Evolutionary conservation across 2,113 vertebrate genomes (phyloP), one percentile per base, ranked within the genome.

Genomic region (Porphyrio hochstetteri): DNA sequence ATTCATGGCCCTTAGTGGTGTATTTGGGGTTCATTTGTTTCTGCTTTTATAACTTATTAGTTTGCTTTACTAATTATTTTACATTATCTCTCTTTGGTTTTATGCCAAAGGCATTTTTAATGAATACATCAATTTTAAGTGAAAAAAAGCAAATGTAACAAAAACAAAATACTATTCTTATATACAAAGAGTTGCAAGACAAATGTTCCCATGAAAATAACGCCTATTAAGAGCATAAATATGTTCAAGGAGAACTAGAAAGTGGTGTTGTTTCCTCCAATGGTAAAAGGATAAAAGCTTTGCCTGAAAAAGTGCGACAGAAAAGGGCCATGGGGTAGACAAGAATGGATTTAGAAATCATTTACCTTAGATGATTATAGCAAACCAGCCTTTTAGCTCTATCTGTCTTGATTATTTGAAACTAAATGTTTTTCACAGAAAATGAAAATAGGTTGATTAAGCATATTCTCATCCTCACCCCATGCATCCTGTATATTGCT

Each of bases 391-490:
- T 68, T 74, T 88, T n/a, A 77, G n/a, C 23, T 88, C 27, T 72
- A 9, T 75, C 27, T 56, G 11, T 75, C 86, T 57, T 40, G 79
- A 60, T 56, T 87, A 42, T 80, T 44, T 76, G 74, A 89, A 92
- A 72, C 56, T 29, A 70, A 96, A 70, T 65, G 33, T 82, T 97
- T 91, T 81, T 17, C 31, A 7, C 28, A 64, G 57, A 29, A 91
- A 76, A 92, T 89, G 81, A 82, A 95, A 93, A 87, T n/a, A 91
- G 38, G 29, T 81, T 92, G 89, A 90, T 97, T 65, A 94, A 93
- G n/a, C 35, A 65, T 46, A 46, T 94, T 90, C 86, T 92, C 33
- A 52, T 63, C 17, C 63, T 86, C 56, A 59, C 7, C 6, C 36
- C 63, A 18, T 44, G 89, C 48, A 60, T 83, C 83, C 61, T 40